Evolutionary conservation across 2,888 invertebrate species (phyloP), one percentile per base, ranked within the genome.

Genomic region (Phrixothrix hirtus): DNA sequence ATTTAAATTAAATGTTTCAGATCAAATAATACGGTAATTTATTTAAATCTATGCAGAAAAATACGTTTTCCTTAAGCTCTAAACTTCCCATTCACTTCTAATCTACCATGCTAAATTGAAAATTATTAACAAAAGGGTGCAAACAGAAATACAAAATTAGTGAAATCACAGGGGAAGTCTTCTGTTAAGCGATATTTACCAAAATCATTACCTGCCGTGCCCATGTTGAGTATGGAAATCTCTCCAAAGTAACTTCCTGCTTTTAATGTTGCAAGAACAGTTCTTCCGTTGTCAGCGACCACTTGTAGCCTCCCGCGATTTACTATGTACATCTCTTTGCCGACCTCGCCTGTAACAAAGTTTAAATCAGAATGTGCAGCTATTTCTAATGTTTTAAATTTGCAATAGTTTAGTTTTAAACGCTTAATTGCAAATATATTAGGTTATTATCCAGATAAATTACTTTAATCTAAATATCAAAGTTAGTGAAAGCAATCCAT

Each of bases 171-270:
- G 41, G 53, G 53, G 36, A 44, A 29, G 30, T 30, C 61, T 60
- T 60, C 62, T 76, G 76, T 77, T 75, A 79, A 79, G 78, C 78
- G 88, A 90, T 90, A 90, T 89, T 90, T 90, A 90, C 90, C 90
- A 87, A 90, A 88, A 83, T 89, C 89, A 89, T 91, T 91, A 93
- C 94, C 94, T 87, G 96, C 96, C 78, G 95, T 95, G 82, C 97
- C 97, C 95, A 95, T 95, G 85, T 95, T 95, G 79, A 98, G 88
- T 81, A 98, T 96, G 83, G 94, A 95, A 83, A 98, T 98, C 85
- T 98, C 98, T 74, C 98, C 98, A 82, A 98, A 98, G 86, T 98
- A 98, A 78, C 95, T 95, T 78, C 97, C 98, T 70, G 97, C 96
- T 80, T 95, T 94, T 73, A 98, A 85, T 63, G 95, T 96, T 71